Conservation (phyloP, 2,888 invertebrate species). For the Pinctada fucata region DNA sequence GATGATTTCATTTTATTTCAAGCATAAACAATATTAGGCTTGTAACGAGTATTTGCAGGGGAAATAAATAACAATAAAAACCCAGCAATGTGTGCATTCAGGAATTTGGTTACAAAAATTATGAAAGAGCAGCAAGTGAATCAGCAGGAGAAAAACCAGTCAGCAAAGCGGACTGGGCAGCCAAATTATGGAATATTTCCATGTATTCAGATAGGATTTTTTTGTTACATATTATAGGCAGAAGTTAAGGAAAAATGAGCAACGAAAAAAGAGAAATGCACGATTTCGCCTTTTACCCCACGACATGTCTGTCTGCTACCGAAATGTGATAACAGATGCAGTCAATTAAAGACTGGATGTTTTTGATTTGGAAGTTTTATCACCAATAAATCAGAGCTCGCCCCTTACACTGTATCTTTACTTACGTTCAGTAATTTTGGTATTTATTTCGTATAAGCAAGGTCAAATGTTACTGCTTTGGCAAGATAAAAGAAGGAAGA, state of each 20-base stretch:
- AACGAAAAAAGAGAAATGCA: too few species aligned
- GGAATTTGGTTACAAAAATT: background rate
- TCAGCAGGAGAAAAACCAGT: too few species aligned
- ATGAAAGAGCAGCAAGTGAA: background rate
- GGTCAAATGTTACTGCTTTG: too few species aligned
- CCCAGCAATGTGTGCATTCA: background rate
- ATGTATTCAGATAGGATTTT: too few species aligned
- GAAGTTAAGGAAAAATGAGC: too few species aligned
- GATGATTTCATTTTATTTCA: conserved; percentile 3
- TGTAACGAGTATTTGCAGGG: background rate
- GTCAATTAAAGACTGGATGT: background rate
- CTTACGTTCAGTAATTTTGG: background rate
- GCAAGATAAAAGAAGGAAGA: too few species aligned
- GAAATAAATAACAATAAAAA: background rate
- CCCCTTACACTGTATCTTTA: background rate
- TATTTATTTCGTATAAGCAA: too few species aligned
- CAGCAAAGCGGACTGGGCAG: too few species aligned
- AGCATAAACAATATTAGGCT: background rate
- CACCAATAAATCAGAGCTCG: background rate
- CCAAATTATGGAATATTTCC: too few species aligned
- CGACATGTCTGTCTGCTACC: background rate
- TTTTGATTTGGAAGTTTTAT: background rate
- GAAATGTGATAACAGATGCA: background rate
- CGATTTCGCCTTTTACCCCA: too few species aligned
- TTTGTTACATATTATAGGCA: too few species aligned